Evolutionary conservation across 2,797 vertebrate species (phyloP), one percentile per base, ranked within the genome.

Genomic region (Halcyon badia): DNA sequence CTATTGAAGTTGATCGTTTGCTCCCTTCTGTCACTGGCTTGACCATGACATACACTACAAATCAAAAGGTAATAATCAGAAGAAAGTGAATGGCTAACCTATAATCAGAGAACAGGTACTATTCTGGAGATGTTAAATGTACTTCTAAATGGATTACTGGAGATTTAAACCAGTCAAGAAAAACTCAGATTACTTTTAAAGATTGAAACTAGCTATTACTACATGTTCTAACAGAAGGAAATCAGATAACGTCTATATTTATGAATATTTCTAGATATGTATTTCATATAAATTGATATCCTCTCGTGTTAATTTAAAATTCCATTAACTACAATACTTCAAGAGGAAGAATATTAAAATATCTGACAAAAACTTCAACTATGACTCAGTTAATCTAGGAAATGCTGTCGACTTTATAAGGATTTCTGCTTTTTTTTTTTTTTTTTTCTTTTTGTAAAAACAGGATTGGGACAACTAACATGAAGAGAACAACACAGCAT

Each of bases 281-380:
- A 83, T 79, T 90, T 83, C 46, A 80, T 11, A 64, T 11, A 87
- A 92, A 33, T 42, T 77, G 14, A 61, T 93, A 30, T 37, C 35
- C 49, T 83, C 65, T 75, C 5, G 3, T 46, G n/a, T 78, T 91
- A 66, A 82, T 94, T 91, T 95, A 93, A 91, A 93, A 95, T 95
- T 93, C 89, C 79, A 93, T 95, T 95, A 94, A 87, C 79, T 90
- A 25, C 6, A 82, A 13, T 46, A 69, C 35, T 87, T 92, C 48
- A 64, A 62, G 25, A 86, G 44, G 42, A 91, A 81, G 35, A 86
- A 11, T 41, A 71, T 77, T 88, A 91, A 77, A 71, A 39, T n/a
- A 91, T 1, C 51, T 60, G 57, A 76, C 68, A 80, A 73, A 89
- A 94, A 31, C 21, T 70, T 92, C 49, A 89, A 14, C 24, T 61